Evolutionary conservation across 2,113 vertebrate species (phyloP).

Genomic region (Bostrychus sinensis): DNA sequence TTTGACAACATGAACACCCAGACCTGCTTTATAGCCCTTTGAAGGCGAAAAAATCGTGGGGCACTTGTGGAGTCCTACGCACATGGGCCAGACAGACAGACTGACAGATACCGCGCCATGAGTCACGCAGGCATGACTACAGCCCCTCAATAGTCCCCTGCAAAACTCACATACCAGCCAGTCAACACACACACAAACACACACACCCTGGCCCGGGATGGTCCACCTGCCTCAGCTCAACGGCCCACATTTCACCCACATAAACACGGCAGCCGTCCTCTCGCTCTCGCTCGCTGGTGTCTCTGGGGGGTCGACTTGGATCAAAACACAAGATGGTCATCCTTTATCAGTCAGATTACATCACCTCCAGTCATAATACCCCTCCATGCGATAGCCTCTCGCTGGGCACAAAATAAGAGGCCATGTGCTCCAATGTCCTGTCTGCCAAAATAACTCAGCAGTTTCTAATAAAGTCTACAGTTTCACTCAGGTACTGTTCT

Average conservation of each 20-base stretch:
- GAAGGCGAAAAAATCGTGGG: constrained; percentile 46
- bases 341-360: constrained; percentile 78
- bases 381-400: constrained; percentile 74
- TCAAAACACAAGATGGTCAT: constrained; percentile 47
- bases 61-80: constrained; percentile 40
- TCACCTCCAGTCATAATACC: constrained; percentile 68
- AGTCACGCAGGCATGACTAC: constrained; percentile 73
- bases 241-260: constrained; percentile 40
- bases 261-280: constrained; percentile 27
- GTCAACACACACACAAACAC: constrained; percentile 63
- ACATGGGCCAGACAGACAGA: constrained; percentile 60
- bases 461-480: constrained; percentile 67
- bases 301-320: constrained; percentile 56
- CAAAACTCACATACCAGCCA: constrained; percentile 65
- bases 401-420: constrained; percentile 67
- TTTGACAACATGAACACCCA: constrained; percentile 20
- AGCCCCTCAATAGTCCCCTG: constrained; percentile 51
- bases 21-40: constrained; percentile 30
- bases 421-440: constrained; percentile 70
- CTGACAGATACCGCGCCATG: constrained; percentile 61
- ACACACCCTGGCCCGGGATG: constrained; percentile 45
- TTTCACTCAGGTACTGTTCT: constrained; percentile 67
- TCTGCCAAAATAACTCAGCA: constrained; percentile 80
- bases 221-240: constrained; percentile 61
- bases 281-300: constrained; percentile 29